phyloP scores from a whole-genome alignment of 2,113 vertebrate genomes.

The Platycercus adscitus region DNA sequence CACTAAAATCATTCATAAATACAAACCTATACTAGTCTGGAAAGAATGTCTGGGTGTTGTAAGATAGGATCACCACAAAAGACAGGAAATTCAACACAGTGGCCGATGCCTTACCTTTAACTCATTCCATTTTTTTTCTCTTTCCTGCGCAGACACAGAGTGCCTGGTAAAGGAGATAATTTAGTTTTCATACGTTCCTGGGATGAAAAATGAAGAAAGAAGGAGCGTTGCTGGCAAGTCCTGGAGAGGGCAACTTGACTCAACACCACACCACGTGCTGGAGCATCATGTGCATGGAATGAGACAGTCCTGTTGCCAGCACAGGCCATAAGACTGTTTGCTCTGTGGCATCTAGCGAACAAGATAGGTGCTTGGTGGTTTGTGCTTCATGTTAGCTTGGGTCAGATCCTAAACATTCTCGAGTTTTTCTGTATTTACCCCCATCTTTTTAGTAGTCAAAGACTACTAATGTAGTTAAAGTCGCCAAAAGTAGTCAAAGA shows the following conservation, averaged over 20 bases:
- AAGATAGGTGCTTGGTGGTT: background rate
- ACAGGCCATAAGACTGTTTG: background rate
- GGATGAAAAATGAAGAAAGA: background rate
- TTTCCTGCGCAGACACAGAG: background rate
- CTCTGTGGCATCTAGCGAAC: background rate
- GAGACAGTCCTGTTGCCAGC: background rate
- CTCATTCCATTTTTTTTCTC: background rate
- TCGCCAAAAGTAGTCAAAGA: background rate
- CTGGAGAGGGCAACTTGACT: background rate
- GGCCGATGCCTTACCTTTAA: background rate
- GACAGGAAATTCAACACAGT: slow-evolving; percentile 21
- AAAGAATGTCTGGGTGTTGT: background rate
- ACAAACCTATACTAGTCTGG: background rate
- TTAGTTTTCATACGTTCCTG: background rate
- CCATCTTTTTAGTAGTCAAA: background rate
- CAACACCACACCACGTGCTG: background rate
- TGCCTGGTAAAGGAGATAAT: background rate
- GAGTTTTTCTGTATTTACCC: background rate
- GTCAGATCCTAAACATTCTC: background rate
- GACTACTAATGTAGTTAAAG: background rate
- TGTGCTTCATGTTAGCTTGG: background rate
- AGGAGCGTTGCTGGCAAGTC: background rate
- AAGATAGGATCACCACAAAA: slow-evolving; percentile 7
- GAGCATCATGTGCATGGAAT: background rate
- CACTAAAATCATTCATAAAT: slow-evolving; percentile 32